phyloP scores from a whole-genome alignment of 1,140 invertebrate species.

The Theocolax elegans region DNA sequence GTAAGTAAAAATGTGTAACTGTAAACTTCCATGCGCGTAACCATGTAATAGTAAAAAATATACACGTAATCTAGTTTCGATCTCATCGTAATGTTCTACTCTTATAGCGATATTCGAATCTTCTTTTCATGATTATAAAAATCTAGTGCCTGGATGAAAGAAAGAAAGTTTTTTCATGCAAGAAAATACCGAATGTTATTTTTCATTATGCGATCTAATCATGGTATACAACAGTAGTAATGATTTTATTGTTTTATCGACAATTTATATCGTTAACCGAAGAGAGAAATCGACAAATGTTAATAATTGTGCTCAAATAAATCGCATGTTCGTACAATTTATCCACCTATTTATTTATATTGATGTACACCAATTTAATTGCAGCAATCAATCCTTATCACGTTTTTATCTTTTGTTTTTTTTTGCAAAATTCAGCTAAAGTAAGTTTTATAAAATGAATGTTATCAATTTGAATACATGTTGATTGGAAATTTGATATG shows the following conservation, averaged over 20 bases:
- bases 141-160: conserved; percentile 32
- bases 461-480: too few relatives aligned
- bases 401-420: not conserved
- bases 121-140: conserved; percentile 23
- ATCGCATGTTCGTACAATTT: conserved; percentile 27
- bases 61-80: conserved; percentile 17
- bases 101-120: conserved; percentile 10
- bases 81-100: conserved; percentile 20
- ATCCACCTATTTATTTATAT: not conserved
- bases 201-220: conserved; percentile 15
- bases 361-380: not conserved
- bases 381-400: too few relatives aligned
- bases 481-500: too few relatives aligned
- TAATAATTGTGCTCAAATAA: conserved; percentile 31
- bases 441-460: too few relatives aligned
- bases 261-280: conserved; percentile 30
- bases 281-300: conserved; percentile 24
- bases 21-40: not conserved
- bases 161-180: conserved; percentile 32
- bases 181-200: conserved; percentile 15
- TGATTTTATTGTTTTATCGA: conserved; percentile 23
- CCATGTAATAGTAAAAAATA: too few relatives aligned
- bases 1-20: not conserved
- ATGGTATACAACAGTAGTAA: conserved; percentile 21
- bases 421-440: too few relatives aligned